Conservation (phyloP, 2,888 invertebrate species). For the Rotaria magnacalcarata region DNA sequence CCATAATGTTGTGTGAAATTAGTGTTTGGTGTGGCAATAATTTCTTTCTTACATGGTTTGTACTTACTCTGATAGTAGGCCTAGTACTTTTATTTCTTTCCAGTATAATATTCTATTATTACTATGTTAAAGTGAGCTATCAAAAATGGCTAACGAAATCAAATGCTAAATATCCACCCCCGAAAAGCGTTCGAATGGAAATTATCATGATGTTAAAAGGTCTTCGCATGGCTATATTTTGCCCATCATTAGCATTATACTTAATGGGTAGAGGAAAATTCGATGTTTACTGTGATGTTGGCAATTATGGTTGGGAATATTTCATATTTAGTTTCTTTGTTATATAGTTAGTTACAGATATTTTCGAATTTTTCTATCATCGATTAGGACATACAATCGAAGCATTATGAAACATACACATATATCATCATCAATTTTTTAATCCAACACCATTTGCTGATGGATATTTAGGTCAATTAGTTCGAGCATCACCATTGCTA, state of each 20-base stretch:
- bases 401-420: not conserved
- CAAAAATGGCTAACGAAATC: constrained; percentile 22
- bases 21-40: not conserved
- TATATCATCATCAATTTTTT: constrained; percentile 17
- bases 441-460: constrained; percentile 31
- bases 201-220: constrained; percentile 2
- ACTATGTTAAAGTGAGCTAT: not conserved
- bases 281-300: not conserved
- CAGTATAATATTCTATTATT: not conserved
- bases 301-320: not conserved
- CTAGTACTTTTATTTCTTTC: not conserved
- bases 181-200: not conserved
- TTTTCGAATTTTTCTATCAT: constrained; percentile 30
- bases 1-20: constrained; percentile 9
- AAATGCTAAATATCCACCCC: constrained; percentile 10
- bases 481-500: not conserved
- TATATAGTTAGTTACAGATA: not conserved
- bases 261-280: not conserved
- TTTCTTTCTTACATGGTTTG: not conserved
- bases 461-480: not conserved
- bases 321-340: not conserved
- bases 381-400: constrained; percentile 9
- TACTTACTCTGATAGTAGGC: not conserved
- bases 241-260: not conserved
- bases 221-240: not conserved